phyloP scores from a whole-genome alignment of 2,888 invertebrate species.

The Lochmaea capreae region DNA sequence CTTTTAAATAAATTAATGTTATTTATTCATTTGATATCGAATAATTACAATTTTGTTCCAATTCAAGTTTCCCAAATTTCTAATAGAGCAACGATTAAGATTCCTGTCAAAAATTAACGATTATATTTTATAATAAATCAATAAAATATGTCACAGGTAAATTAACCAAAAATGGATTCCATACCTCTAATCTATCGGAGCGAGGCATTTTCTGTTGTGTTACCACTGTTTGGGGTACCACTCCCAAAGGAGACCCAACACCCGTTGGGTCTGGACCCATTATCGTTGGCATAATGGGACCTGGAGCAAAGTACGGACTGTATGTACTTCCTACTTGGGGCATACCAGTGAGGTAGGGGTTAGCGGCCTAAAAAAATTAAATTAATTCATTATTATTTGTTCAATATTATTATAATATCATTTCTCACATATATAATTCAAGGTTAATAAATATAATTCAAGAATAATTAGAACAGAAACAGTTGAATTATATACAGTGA shows the following conservation, averaged over 20 bases:
- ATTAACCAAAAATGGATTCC: conserved; percentile 55
- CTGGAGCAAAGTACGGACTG: conserved; percentile 90
- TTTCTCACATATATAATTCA: not conserved
- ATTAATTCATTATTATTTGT: not conserved
- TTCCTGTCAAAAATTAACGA: conserved; percentile 15
- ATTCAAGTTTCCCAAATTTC: not conserved
- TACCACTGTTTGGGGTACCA: conserved; percentile 87
- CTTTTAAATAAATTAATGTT: not conserved
- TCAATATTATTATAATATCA: conserved; percentile 36
- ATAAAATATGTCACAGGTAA: conserved; percentile 38
- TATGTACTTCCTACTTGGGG: conserved; percentile 90
- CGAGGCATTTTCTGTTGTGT: conserved; percentile 93
- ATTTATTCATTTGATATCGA: too few relatives aligned
- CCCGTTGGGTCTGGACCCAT: conserved; percentile 88
- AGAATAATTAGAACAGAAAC: too few relatives aligned
- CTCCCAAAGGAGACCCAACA: conserved; percentile 85
- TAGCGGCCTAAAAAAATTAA: conserved; percentile 78
- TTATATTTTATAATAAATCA: conserved; percentile 25
- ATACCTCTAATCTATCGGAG: conserved; percentile 96
- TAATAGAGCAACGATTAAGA: not conserved
- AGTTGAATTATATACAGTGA: not conserved
- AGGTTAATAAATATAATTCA: not conserved
- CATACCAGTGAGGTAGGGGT: conserved; percentile 92
- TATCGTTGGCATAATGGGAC: conserved; percentile 89
- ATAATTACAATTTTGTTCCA: too few relatives aligned